A percentile compares a stretch with the other conserved stretches of the same genome.
Evolutionary conservation across 2,888 invertebrate genomes (phyloP).

Genomic region (Carabus problematicus): DNA sequence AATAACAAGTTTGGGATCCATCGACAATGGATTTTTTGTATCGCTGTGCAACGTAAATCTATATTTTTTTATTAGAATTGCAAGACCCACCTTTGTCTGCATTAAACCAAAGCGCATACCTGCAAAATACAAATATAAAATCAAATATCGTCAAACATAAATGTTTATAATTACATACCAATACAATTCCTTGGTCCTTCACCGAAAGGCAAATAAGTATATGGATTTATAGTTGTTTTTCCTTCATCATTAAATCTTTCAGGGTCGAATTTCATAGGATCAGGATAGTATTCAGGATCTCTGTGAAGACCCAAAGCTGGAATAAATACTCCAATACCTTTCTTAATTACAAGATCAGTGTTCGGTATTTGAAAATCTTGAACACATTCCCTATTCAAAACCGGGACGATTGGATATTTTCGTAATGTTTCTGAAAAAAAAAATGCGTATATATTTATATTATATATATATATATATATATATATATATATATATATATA

Average conservation of each 20-base stretch:
- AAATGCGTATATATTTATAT: too few species aligned
- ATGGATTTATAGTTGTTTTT: conserved; percentile 44
- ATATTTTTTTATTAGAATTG: conserved; percentile 47
- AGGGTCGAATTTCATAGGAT: conserved; percentile 50
- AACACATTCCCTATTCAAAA: conserved; percentile 47
- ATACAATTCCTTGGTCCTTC: conserved; percentile 56
- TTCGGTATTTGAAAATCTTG: conserved; percentile 52
- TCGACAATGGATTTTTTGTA: conserved; percentile 48
- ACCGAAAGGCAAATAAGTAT: conserved; percentile 53
- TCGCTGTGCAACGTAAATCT: conserved; percentile 48
- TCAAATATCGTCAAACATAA: conserved; percentile 1
- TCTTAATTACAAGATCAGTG: conserved; percentile 52
- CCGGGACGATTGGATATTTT: conserved; percentile 52
- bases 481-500: background rate
- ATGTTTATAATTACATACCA: conserved; percentile 47
- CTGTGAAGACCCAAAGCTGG: conserved; percentile 49
- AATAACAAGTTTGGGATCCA: conserved; percentile 53
- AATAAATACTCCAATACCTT: conserved; percentile 53
- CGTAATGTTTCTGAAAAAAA: conserved; percentile 55
- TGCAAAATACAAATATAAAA: conserved; percentile 44
- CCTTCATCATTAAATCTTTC: conserved; percentile 49
- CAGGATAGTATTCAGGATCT: conserved; percentile 50
- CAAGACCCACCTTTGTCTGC: conserved; percentile 51
- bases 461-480: background rate
- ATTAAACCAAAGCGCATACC: conserved; percentile 53